Evolutionary conservation across 2,113 vertebrate species (phyloP).

Genomic region (Chaenogobius annularis): DNA sequence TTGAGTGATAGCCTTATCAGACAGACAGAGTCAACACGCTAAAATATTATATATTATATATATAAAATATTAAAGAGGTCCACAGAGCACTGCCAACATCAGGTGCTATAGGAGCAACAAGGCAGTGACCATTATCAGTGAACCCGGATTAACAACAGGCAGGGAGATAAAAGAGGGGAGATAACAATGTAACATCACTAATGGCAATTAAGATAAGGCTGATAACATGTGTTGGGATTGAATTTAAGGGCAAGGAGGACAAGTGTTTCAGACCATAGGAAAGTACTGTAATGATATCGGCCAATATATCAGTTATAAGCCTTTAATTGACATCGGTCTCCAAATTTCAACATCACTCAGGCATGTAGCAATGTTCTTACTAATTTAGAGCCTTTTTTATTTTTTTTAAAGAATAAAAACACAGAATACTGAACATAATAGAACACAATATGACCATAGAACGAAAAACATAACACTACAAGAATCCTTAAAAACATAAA

Average conservation of each 20-base stretch:
- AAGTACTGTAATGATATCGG: background rate
- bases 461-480: too few species aligned
- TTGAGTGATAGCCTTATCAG: conserved; percentile 41
- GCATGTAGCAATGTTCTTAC: too few species aligned
- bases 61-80: too few species aligned
- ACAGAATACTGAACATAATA: too few species aligned
- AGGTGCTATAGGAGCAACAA: background rate
- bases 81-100: conserved; percentile 20
- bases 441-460: too few species aligned
- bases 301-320: too few species aligned
- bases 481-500: too few species aligned
- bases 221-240: background rate
- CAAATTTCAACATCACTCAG: too few species aligned
- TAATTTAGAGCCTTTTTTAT: too few species aligned
- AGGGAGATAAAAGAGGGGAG: background rate
- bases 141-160: background rate
- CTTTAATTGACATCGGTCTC: too few species aligned
- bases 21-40: background rate
- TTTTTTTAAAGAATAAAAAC: too few species aligned
- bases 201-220: background rate
- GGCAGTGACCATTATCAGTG: conserved; percentile 2
- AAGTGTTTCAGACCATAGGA: too few species aligned
- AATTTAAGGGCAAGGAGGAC: background rate
- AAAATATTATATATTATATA: conserved; percentile 3
- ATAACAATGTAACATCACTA: background rate